Conservation (phyloP, 1,140 invertebrate genomes). For the Cheumatopsyche charites region DNA sequence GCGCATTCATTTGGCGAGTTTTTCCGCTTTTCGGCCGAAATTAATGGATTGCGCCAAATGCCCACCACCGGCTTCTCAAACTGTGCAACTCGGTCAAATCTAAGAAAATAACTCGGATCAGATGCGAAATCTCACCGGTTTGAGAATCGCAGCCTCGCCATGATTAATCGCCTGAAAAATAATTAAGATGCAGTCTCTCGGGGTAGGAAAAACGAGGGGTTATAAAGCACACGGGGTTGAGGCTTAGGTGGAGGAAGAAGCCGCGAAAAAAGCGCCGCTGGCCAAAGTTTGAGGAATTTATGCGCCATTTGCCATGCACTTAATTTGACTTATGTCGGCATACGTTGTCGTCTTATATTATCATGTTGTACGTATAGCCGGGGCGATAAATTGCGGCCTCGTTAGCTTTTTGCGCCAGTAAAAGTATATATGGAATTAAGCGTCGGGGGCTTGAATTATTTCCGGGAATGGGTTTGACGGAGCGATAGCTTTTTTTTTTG, state of each 20-base stretch:
- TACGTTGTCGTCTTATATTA: no score
- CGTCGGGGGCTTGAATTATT: no score
- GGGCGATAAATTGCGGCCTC: no score
- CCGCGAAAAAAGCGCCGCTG: background rate
- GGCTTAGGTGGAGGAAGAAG: no score
- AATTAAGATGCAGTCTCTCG: conserved; percentile 29
- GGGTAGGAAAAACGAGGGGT: background rate
- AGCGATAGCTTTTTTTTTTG: no score
- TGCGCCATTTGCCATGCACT: conserved; percentile 2
- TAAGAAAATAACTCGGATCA: background rate
- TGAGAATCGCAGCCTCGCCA: conserved; percentile 14
- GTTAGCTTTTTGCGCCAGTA: no score
- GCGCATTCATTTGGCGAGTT: conserved; percentile 28
- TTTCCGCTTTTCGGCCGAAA: conserved; percentile 27
- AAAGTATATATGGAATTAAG: no score
- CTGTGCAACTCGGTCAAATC: background rate
- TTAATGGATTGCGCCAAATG: conserved; percentile 34
- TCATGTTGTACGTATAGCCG: no score
- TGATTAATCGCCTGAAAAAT: conserved; percentile 30
- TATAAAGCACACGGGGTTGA: no score
- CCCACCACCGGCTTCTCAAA: conserved; percentile 24
- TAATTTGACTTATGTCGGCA: conserved; percentile 2
- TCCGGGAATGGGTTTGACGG: no score
- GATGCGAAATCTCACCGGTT: background rate
- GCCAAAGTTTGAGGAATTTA: background rate